These are phyloP conservation scores for Cyrtorhinus lividipennis DNA, from an alignment of 1,140 invertebrate species.

Conservation along the genomic window DNA sequence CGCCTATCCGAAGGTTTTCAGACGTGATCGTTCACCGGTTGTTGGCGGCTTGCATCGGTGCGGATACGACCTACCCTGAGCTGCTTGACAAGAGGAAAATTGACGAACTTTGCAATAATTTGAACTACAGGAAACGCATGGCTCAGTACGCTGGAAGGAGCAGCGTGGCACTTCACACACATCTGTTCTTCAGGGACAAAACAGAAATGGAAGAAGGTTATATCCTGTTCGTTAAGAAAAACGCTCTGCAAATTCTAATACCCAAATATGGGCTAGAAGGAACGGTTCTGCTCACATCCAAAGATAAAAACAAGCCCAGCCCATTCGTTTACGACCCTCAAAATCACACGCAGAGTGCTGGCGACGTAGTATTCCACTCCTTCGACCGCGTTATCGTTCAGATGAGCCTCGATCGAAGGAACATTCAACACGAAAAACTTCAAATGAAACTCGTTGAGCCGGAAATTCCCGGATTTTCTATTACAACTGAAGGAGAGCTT, in stretches of 20 bases:
- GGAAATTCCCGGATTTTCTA: slow-evolving; percentile 31
- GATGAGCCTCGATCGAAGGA: slow-evolving; percentile 70
- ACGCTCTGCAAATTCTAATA: slow-evolving; percentile 90
- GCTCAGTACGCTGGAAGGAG: slow-evolving; percentile 95
- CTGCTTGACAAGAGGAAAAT: slow-evolving; percentile 69
- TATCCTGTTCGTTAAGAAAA: slow-evolving; percentile 81
- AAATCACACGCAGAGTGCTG: slow-evolving; percentile 67
- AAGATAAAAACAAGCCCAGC: slow-evolving; percentile 34
- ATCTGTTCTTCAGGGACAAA: slow-evolving; percentile 47
- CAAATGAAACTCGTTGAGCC: slow-evolving; percentile 75
- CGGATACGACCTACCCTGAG: slow-evolving; percentile 74
- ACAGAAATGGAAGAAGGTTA: slow-evolving; percentile 71
- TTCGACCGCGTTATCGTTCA: slow-evolving; percentile 85
- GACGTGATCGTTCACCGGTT: slow-evolving; percentile 90
- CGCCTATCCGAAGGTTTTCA: slow-evolving; percentile 89
- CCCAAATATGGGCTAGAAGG: slow-evolving; percentile 94
- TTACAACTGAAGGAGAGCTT: slow-evolving; percentile 11
- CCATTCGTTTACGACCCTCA: slow-evolving; percentile 63
- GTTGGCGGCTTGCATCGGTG: slow-evolving; percentile 70
- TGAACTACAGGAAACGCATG: slow-evolving; percentile 92
- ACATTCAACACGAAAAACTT: slow-evolving; percentile 87
- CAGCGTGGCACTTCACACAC: slow-evolving; percentile 88
- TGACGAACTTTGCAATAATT: slow-evolving; percentile 66
- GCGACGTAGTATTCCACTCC: slow-evolving; percentile 55
- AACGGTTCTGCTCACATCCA: slow-evolving; percentile 58